Evolutionary conservation across 2,113 vertebrate species (phyloP).

Genomic region (Oceanodroma tethys): DNA sequence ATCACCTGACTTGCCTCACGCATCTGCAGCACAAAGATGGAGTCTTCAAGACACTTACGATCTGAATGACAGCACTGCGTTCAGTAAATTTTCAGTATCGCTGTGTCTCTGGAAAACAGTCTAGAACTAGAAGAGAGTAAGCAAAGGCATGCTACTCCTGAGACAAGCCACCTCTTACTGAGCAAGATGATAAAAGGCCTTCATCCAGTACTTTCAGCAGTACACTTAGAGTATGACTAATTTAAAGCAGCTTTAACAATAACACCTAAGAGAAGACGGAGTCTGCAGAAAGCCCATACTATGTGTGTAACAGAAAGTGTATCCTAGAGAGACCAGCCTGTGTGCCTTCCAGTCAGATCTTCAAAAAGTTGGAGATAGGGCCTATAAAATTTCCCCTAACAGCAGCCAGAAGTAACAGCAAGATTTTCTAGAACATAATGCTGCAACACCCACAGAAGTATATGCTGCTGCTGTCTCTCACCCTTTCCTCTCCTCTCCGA

Average conservation of each 20-base stretch:
- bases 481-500: neutral
- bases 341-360: neutral
- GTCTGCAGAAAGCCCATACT: neutral
- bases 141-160: neutral
- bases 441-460: neutral
- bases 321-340: neutral
- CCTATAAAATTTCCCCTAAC: neutral
- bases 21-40: neutral
- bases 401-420: neutral
- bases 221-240: neutral
- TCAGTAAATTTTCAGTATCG: neutral
- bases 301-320: neutral
- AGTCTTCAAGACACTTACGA: neutral
- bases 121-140: neutral
- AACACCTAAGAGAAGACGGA: neutral
- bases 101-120: neutral
- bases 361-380: neutral
- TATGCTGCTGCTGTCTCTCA: fast-evolving
- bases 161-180: neutral
- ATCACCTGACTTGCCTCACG: neutral
- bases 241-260: neutral
- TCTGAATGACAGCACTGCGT: neutral
- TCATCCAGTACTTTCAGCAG: neutral
- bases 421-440: fast-evolving
- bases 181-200: neutral